Conservation (phyloP, 2,113 vertebrate species). For the Phalacrocorax carbo region DNA sequence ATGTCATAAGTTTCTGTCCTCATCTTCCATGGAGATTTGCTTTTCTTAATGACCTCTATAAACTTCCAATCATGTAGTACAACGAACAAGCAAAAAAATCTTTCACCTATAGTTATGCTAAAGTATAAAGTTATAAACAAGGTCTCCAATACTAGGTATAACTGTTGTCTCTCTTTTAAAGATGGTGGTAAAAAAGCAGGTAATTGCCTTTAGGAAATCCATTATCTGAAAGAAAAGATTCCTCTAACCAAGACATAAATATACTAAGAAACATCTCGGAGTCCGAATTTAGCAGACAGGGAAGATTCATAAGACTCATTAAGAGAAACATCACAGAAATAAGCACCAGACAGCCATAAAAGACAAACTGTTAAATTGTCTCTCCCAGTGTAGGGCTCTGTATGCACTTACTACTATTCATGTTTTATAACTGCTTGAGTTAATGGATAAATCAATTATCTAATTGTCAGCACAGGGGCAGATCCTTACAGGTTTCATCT, state of each 20-base stretch:
- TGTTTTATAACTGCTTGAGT: conserved; percentile 33
- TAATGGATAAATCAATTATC: conserved; percentile 54
- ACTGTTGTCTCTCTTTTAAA: neutral
- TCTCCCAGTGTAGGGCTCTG: neutral
- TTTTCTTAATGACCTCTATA: neutral
- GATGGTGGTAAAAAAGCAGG: neutral
- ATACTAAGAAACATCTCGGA: conserved; percentile 6
- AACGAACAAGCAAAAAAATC: neutral
- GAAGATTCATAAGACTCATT: conserved; percentile 52
- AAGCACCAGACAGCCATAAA: conserved; percentile 43
- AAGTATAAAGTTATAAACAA: neutral
- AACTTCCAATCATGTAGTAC: neutral
- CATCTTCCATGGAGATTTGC: neutral
- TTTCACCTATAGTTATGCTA: neutral
- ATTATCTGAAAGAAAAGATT: neutral
- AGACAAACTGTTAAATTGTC: conserved; percentile 38
- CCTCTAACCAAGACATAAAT: conserved; percentile 27
- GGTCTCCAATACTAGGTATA: neutral
- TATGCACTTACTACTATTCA: neutral
- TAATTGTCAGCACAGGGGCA: neutral
- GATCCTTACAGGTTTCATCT: neutral
- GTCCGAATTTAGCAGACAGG: conserved; percentile 15
- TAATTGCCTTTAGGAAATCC: conserved; percentile 6
- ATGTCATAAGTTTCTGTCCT: neutral
- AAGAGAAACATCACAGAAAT: conserved; percentile 42